Percentiles rank a stretch among this genome's conserved stretches.
Evolutionary conservation across 2,113 vertebrate species (phyloP).

Genomic region (Oncorhynchus mykiss): DNA sequence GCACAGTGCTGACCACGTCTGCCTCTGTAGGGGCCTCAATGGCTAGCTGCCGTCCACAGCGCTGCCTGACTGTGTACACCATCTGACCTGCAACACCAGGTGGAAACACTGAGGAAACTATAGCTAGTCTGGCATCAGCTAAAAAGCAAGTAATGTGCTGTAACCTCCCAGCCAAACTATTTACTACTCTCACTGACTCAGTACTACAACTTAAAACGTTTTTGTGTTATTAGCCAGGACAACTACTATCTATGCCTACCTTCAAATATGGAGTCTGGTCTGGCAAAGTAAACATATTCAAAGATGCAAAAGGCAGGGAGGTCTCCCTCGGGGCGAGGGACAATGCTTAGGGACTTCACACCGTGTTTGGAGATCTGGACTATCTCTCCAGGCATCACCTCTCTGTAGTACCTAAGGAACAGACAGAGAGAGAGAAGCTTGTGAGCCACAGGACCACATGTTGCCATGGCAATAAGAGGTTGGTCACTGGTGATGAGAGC

Average conservation of each 20-base stretch:
- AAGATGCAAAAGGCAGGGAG: conserved; percentile 95
- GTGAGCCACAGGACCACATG: background rate
- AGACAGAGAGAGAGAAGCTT: background rate
- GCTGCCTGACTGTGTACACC: conserved; percentile 94
- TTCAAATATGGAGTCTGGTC: conserved; percentile 98
- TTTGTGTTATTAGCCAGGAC: background rate
- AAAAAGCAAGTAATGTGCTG: background rate
- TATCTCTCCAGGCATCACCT: conserved; percentile 94
- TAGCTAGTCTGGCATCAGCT: background rate
- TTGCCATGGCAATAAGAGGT: background rate
- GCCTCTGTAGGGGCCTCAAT: conserved; percentile 92
- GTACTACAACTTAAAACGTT: background rate
- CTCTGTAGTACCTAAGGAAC: conserved; percentile 85
- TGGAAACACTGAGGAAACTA: background rate
- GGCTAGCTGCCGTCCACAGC: conserved; percentile 92
- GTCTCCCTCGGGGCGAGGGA: conserved; percentile 83
- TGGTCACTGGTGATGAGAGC: conserved; percentile 38
- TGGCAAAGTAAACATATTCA: conserved; percentile 98
- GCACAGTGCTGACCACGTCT: conserved; percentile 96
- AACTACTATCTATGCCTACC: conserved; percentile 64
- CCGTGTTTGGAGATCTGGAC: conserved; percentile 90
- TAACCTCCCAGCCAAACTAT: too few relatives aligned
- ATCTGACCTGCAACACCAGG: conserved; percentile 85
- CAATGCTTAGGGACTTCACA: conserved; percentile 81
- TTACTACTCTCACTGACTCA: background rate